phyloP scores from a whole-genome alignment of 2,113 vertebrate species.

The Cebus imitator region DNA sequence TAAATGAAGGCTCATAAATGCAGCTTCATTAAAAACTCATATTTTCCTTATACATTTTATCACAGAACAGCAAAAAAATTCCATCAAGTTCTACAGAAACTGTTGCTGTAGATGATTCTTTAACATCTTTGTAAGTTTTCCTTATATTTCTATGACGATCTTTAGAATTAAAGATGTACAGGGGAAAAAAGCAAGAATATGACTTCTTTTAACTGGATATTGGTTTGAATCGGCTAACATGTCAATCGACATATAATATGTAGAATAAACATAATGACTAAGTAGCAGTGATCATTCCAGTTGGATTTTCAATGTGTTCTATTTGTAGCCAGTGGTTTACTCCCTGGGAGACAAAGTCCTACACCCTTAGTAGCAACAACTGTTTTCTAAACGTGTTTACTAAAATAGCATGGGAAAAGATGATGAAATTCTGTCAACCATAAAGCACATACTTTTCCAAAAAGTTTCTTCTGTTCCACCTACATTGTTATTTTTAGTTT shows the following conservation, averaged over 20 bases:
- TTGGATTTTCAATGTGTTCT: neutral
- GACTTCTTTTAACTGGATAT: neutral
- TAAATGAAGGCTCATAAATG: neutral
- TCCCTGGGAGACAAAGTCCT: neutral
- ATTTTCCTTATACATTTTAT: neutral
- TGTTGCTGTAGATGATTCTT: neutral
- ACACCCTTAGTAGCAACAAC: neutral
- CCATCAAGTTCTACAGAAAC: neutral
- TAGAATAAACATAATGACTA: neutral
- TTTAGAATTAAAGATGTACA: neutral
- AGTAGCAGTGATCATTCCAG: neutral
- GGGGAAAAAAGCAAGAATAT: neutral
- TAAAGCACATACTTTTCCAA: neutral
- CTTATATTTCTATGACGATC: neutral
- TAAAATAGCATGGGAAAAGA: conserved; percentile 8
- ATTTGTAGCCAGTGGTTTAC: neutral
- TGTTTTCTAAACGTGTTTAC: neutral
- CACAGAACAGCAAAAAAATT: neutral
- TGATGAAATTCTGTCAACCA: neutral
- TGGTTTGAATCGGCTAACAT: neutral
- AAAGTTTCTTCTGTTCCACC: neutral
- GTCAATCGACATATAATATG: neutral
- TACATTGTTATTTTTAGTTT: conserved; percentile 33
- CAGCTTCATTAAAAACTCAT: neutral
- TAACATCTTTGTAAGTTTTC: neutral